Evolutionary conservation across 2,888 invertebrate species (phyloP), one percentile per base, ranked within the genome.

Genomic region (Aplocera efformata): DNA sequence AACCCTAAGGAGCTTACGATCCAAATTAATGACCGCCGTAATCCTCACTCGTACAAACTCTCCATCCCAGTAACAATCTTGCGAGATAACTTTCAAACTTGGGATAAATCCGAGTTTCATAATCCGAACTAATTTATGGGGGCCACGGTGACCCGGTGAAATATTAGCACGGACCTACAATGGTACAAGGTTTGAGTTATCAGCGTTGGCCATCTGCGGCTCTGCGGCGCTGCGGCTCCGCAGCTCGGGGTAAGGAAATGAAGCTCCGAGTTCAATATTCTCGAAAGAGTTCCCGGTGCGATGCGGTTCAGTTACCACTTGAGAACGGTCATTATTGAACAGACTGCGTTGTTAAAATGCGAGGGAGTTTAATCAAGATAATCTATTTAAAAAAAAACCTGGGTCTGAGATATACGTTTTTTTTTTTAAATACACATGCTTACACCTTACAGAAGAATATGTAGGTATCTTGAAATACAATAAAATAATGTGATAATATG

Each of bases 101-200:
- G 32, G 50, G 50, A 54, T 58, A 58, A 53, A 58, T 56, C 52
- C 41, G 54, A 53, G 56, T 50, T 50, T 56, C 56, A 56, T 58
- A 58, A 58, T 58, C 58, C 56, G 38, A 48, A 50, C 53, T 58
- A 58, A 58, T 56, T 57, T 57, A 57, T 55, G 51, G 50, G 49
- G 44, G 42, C 42, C 33, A 38, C 42, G 20, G 38, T 49, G 53
- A 60, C 72, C 62, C 61, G 52, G 62, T 68, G 63, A 66, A 73
- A 67, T 70, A 70, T 63, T 57, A 61, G 58, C 53, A 58, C 58
- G 45, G 48, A 47, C 41, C 48, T 58, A 61, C 58, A 61, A 59
- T 56, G 55, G 57, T n/a, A n/a, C n/a, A n/a, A n/a, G 56, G 56
- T 52, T 56, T 53, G 56, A 60, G 58, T 61, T 62, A 66, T 63